Base-by-base conservation (phyloP, 2,888 invertebrate species). In the Imbricaverruca yamaguchii region DNA sequence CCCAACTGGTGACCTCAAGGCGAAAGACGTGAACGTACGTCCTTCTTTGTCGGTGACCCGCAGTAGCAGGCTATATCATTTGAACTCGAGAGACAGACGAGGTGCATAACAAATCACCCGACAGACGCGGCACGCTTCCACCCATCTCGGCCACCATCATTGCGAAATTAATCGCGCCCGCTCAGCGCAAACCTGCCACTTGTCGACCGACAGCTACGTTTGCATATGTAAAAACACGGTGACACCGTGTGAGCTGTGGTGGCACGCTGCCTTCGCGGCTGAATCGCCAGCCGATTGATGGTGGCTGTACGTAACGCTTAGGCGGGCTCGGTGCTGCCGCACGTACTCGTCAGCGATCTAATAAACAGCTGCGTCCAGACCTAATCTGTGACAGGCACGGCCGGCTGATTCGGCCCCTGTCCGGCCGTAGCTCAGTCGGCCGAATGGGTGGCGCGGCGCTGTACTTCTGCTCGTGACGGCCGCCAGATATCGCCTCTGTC, bases 181-280 rank as follows among this genome's bases (percentile, higher is more conserved):
- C 18, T 6, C 74, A 2, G 9, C 10, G 10, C 11, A 74, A 55
- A 74, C 39, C 25, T 12, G 67, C 67, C 11, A 39, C 67, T 13
- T 18, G 18, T 53, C 21, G 74, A 0, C 12, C 7, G 74, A 74
- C 74, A 74, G 74, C 18, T 9, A 9, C 55, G 53, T 74, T 74
- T 74, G 74, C 74, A 74, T 74, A 74, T 74, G 74, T 74, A 74
- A 74, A 74, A 74, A 74, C 74, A 74, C 67, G 25, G 67, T 67
- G 25, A 67, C 25, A 67, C 53, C 23, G 23, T 0, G 39, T 53
- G 21, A 55, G 74, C n/a, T 74, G 74, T 55, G 55, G 11, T 74
- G 23, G 39, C 18, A 0, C 13, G 10, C 18, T 13, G 13, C 4
- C 21, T 10, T 11, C 21, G 3, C 9, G 53, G 55, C 74, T 74